phyloP scores from a whole-genome alignment of 2,797 vertebrate genomes.

The Sarcoramphus papa region DNA sequence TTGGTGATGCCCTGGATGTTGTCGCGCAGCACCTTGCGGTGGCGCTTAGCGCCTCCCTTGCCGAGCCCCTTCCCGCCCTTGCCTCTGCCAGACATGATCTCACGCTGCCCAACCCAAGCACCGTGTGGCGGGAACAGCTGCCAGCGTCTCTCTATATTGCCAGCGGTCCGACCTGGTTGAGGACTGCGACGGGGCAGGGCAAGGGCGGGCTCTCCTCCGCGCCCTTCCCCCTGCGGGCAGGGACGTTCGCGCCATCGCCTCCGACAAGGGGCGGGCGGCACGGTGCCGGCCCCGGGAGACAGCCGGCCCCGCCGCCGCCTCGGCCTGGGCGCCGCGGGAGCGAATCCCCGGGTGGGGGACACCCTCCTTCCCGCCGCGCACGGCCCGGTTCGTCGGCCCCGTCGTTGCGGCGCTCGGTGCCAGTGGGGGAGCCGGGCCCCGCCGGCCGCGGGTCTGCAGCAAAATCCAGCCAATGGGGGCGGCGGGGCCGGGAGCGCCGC shows the following conservation, averaged over 20 bases:
- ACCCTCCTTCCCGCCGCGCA: too few species aligned
- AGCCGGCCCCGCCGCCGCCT: too few species aligned
- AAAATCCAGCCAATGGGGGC: neutral
- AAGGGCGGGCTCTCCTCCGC: neutral
- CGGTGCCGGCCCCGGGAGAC: too few species aligned
- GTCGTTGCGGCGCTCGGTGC: neutral
- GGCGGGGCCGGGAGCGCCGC: neutral
- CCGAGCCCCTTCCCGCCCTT: conserved; percentile 30
- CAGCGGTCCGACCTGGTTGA: neutral
- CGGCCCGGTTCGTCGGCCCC: neutral
- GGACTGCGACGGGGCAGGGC: neutral
- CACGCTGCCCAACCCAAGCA: too few species aligned
- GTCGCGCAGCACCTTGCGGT: conserved; percentile 48
- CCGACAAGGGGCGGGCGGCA: neutral
- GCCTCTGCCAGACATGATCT: neutral
- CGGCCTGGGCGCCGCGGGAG: neutral
- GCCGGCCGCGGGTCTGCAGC: neutral
- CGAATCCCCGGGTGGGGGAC: too few species aligned
- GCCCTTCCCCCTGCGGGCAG: neutral
- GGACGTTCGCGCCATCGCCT: neutral
- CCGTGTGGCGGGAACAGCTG: accelerated
- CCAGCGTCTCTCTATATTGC: neutral
- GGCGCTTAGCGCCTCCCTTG: conserved; percentile 2
- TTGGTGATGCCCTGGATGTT: conserved; percentile 75
- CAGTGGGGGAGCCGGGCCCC: neutral